Evolutionary conservation across 2,113 vertebrate genomes (phyloP), one percentile per base, ranked within the genome.

Genomic region (Zosterops borbonicus): DNA sequence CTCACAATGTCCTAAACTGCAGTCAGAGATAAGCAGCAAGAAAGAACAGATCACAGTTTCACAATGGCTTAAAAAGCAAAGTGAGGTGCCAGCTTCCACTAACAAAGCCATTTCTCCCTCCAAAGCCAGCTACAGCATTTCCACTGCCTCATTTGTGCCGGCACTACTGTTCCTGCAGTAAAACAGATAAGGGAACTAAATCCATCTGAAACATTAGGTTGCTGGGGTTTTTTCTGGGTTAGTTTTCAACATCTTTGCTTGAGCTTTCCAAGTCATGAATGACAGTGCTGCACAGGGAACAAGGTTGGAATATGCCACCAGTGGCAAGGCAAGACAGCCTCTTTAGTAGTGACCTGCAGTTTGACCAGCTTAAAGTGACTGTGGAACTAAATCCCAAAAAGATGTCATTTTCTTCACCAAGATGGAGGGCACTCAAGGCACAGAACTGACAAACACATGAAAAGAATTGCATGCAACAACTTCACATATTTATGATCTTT

Each of bases 151-250:
- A 56, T 95, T 88, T 93, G 68, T 78, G 60, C 64, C 1, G 10
- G 35, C 86, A 63, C 80, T 77, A 77, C 82, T 83, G 79, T 67
- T 94, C 37, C 95, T 96, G 92, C 89, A 95, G 73, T 75, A 90
- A 47, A 96, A 93, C 55, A 90, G 96, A 95, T 95, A 94, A 96
- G 92, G 79, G 46, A 86, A 90, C 85, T 93, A 80, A 94, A 96
- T 88, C 88, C 21, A 7, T 37, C 80, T 81, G 76, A 84, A 87
- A 94, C 1, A 0, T 25, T 47, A 25, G n/a, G 24, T 25, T 39
- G 68, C 16, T 74, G 47, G 25, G 13, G 1, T 37, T 88, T 83
- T 89, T 82, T 16, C 47, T 52, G 16, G 47, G 64, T 67, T 86
- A 83, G 50, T 92, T 95, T 92, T 95, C 70, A 87, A 49, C 67